Evolutionary conservation across 2,113 vertebrate genomes (phyloP).

Genomic region (Noturus placidus): DNA sequence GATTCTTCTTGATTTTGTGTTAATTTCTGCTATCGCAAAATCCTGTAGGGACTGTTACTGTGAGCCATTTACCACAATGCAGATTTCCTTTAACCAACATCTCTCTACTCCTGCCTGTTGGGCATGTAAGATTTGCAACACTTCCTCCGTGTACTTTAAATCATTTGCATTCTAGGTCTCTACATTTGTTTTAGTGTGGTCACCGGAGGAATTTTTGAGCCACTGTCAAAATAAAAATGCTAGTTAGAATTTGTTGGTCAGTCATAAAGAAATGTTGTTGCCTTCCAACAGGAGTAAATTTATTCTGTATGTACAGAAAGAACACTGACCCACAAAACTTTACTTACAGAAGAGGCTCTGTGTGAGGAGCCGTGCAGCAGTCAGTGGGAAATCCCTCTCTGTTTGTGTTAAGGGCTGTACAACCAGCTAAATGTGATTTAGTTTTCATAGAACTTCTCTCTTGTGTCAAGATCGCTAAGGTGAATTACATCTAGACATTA

Average conservation of each 20-base stretch:
- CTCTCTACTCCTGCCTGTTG: background rate
- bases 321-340: slow-evolving; percentile 10
- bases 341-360: slow-evolving; percentile 33
- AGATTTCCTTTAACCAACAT: background rate
- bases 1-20: no score
- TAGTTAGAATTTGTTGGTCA: background rate
- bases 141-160: background rate
- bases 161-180: background rate
- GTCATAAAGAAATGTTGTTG: background rate
- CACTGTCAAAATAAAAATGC: background rate
- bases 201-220: slow-evolving; percentile 42
- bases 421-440: slow-evolving; percentile 14
- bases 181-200: slow-evolving; percentile 24
- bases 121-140: background rate
- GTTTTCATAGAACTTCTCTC: background rate
- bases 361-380: slow-evolving; percentile 12
- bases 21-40: no score
- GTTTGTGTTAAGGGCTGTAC: slow-evolving; percentile 27
- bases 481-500: background rate
- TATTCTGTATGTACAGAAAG: background rate
- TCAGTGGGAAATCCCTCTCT: slow-evolving; percentile 20
- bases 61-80: background rate
- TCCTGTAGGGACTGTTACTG: no score
- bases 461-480: background rate
- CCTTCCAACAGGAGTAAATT: background rate